Percentiles rank a stretch among this genome's conserved stretches.
These are phyloP conservation scores for Poliocrania exsul DNA, from an alignment of 2,797 vertebrate genomes.

Conservation along the genomic window DNA sequence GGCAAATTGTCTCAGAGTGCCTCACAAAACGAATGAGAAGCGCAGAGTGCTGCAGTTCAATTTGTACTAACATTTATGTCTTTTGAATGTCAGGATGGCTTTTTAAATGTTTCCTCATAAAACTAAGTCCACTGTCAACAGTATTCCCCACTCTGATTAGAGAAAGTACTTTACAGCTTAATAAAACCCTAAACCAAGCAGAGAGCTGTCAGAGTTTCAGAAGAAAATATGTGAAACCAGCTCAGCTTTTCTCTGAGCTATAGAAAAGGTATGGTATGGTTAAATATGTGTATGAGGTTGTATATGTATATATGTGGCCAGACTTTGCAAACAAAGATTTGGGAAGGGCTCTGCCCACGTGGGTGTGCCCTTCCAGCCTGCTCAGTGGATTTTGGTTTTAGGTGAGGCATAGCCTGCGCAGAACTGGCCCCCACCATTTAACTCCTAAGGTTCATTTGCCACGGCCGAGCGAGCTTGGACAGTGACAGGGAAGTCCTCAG, in stretches of 20 bases:
- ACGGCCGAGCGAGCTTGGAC: no score
- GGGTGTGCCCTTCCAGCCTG: no score
- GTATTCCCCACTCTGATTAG: constrained; percentile 18
- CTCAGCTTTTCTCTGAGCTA: not conserved
- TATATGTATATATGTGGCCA: no score
- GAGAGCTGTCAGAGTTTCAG: not conserved
- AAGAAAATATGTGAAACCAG: not conserved
- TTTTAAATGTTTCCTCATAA: constrained; percentile 53
- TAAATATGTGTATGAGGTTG: not conserved
- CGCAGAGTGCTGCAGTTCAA: not conserved
- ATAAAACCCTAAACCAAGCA: constrained; percentile 25
- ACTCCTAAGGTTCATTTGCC: no score
- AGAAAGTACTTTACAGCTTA: constrained; percentile 14
- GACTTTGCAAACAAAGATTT: no score
- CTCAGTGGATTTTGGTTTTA: no score
- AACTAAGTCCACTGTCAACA: constrained; percentile 59
- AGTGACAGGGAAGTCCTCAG: no score
- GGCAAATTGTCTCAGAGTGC: constrained; percentile 30
- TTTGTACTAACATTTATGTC: constrained; percentile 58
- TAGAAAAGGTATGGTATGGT: not conserved
- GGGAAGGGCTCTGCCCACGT: no score
- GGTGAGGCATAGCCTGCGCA: no score
- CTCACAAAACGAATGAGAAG: constrained; percentile 48
- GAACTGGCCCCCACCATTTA: no score
- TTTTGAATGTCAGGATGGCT: constrained; percentile 47